Percentiles rank a stretch among this genome's conserved stretches.
These are phyloP conservation scores for Wasmannia auropunctata DNA, from an alignment of 1,140 invertebrate species.

Conservation along the genomic window DNA sequence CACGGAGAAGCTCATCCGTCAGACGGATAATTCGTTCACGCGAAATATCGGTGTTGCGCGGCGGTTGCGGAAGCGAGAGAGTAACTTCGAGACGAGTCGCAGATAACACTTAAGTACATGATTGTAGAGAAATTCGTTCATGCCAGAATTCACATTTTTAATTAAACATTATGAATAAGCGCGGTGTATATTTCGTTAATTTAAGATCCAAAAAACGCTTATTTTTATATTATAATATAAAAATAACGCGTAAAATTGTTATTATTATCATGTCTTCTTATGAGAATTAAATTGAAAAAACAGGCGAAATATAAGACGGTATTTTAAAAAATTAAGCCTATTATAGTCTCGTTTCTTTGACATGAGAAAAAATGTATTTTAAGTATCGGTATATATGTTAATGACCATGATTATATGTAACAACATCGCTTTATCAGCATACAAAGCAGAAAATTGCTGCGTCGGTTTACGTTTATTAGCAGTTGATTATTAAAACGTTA, in stretches of 20 bases:
- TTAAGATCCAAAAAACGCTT: not conserved
- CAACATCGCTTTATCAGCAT: not conserved
- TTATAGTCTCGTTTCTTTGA: not conserved
- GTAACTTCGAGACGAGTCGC: not conserved
- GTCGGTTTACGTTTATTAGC: not conserved
- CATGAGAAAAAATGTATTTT: not conserved
- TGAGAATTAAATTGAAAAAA: not conserved
- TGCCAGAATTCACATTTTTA: not conserved
- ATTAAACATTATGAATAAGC: not conserved
- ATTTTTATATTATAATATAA: not conserved
- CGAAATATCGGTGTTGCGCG: not conserved
- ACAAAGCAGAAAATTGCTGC: conserved; percentile 19
- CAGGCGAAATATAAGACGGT: not conserved
- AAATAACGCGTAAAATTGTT: not conserved
- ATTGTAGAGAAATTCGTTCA: not conserved
- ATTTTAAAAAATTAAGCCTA: not conserved
- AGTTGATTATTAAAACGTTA: conserved; percentile 2
- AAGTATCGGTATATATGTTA: not conserved
- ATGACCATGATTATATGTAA: not conserved
- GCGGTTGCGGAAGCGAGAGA: not conserved
- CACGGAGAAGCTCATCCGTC: conserved; percentile 4
- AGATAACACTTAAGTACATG: not conserved
- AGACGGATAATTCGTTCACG: not conserved
- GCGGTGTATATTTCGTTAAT: not conserved
- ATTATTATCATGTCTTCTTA: not conserved